Evolutionary conservation across 1,140 invertebrate species (phyloP).

Genomic region (Cotesia vestalis): DNA sequence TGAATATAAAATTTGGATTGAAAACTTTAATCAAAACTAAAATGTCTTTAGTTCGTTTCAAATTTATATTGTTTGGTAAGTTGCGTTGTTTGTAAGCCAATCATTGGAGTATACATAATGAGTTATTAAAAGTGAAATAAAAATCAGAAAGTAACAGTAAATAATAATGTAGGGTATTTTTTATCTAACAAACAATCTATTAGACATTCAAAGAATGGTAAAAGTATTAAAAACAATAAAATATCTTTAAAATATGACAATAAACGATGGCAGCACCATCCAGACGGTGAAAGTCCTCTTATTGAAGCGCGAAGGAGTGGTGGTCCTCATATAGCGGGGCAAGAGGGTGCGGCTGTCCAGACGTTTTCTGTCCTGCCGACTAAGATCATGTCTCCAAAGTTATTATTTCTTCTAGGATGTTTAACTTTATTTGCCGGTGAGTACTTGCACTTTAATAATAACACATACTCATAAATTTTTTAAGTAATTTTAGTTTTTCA

Average conservation of each 20-base stretch:
- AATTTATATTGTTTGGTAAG: no score
- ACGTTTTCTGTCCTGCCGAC: conserved; percentile 60
- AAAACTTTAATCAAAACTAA: no score
- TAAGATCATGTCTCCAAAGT: conserved; percentile 63
- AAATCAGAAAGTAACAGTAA: no score
- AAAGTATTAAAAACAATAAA: conserved; percentile 11
- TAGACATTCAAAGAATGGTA: neutral
- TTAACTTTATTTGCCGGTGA: conserved; percentile 61
- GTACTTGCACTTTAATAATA: conserved; percentile 40
- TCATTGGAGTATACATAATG: no score
- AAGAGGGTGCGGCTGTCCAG: conserved; percentile 67
- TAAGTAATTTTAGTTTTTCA: neutral
- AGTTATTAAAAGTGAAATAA: no score
- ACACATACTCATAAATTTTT: no score
- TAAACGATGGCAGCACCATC: conserved; percentile 61
- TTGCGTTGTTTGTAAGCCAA: no score
- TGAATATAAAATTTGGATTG: no score
- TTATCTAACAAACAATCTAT: neutral
- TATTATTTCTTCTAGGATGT: conserved; percentile 58
- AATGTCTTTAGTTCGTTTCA: no score
- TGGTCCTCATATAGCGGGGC: conserved; percentile 65
- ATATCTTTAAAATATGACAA: conserved; percentile 22
- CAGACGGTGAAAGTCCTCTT: conserved; percentile 63
- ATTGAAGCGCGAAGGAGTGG: conserved; percentile 59
- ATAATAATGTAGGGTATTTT: no score